Percentiles rank a stretch among this genome's conserved stretches.
Evolutionary conservation across 2,797 vertebrate species (phyloP).

Genomic region (Periparus ater): DNA sequence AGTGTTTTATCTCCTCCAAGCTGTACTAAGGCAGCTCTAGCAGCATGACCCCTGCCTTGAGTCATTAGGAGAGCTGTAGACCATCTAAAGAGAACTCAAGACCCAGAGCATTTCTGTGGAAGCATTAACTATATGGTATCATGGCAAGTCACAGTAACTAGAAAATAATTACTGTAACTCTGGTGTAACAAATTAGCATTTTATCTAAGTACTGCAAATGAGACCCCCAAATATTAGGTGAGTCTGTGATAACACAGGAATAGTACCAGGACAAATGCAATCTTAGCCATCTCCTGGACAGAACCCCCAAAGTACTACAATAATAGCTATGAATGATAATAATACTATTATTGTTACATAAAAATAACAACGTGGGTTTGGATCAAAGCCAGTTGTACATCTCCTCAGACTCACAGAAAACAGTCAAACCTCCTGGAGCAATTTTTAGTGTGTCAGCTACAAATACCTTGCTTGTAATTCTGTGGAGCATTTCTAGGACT

Average conservation of each 20-base stretch:
- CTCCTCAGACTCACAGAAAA: background rate
- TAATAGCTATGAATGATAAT: background rate
- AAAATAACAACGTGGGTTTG: background rate
- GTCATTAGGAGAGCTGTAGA: background rate
- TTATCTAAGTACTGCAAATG: background rate
- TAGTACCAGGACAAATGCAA: background rate
- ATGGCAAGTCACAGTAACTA: background rate
- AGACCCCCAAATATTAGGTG: rapidly evolving
- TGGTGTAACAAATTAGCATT: background rate
- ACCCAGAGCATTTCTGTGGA: background rate
- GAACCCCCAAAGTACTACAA: background rate
- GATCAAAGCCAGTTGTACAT: background rate
- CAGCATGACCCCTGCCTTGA: background rate
- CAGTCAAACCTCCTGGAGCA: background rate
- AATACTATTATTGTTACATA: background rate
- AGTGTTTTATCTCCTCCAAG: background rate
- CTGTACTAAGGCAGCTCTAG: background rate
- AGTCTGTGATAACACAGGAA: background rate
- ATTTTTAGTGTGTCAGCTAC: background rate
- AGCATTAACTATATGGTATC: background rate
- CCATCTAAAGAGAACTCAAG: background rate
- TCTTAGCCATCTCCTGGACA: background rate
- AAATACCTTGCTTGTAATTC: background rate
- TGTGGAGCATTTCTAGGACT: background rate
- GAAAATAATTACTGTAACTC: background rate